These are phyloP conservation scores for Andrena praecox DNA, from an alignment of 2,888 invertebrate genomes.

Conservation along the genomic window DNA sequence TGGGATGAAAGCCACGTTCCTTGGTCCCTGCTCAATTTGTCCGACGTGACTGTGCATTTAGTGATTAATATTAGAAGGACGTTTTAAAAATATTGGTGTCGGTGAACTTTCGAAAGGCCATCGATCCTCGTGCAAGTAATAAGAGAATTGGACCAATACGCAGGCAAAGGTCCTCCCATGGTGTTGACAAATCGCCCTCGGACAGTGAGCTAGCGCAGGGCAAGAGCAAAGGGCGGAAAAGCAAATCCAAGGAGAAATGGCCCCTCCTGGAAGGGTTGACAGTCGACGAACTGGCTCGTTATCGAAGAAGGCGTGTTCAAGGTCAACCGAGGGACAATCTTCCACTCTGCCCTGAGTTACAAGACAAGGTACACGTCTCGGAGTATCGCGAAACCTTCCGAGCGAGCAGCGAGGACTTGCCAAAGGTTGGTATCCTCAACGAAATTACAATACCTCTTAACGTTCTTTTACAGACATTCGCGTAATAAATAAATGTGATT, in stretches of 20 bases:
- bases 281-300: slow-evolving; percentile 86
- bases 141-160: background rate
- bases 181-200: slow-evolving; percentile 80
- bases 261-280: slow-evolving; percentile 85
- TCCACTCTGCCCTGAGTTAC: slow-evolving; percentile 58
- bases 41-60: background rate
- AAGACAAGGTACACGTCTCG: slow-evolving; percentile 68
- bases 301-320: slow-evolving; percentile 85
- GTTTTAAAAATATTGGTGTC: background rate
- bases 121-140: background rate
- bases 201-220: slow-evolving; percentile 82
- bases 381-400: slow-evolving; percentile 81
- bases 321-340: slow-evolving; percentile 82
- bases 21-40: background rate
- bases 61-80: background rate
- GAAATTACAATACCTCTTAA: background rate
- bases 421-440: slow-evolving; percentile 58
- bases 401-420: slow-evolving; percentile 76
- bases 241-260: slow-evolving; percentile 77
- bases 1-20: background rate
- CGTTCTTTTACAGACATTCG: too few species aligned
- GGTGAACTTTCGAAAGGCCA: background rate
- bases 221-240: slow-evolving; percentile 56
- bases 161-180: slow-evolving; percentile 75
- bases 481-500: too few species aligned